Evolutionary conservation across 2,888 invertebrate species (phyloP).

Genomic region (Margaritifera margaritifera): DNA sequence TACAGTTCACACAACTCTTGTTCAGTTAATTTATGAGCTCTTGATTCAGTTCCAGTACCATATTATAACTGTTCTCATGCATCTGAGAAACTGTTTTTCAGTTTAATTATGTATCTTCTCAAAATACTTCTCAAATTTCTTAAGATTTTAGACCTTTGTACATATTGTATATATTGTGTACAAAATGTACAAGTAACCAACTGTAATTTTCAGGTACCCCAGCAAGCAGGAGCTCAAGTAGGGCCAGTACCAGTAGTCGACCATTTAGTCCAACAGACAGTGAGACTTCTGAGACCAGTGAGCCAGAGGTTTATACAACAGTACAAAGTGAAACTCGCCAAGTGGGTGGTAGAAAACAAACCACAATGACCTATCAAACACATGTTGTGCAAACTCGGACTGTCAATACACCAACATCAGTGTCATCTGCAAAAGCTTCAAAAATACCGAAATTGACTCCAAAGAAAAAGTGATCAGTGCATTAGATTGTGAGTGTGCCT

Average conservation of each 20-base stretch:
- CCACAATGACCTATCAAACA: constrained; percentile 69
- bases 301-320: constrained; percentile 69
- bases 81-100: too few relatives aligned
- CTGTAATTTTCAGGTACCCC: constrained; percentile 42
- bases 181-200: neutral
- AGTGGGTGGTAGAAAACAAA: constrained; percentile 64
- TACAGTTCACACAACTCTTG: too few relatives aligned
- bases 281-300: constrained; percentile 75
- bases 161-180: neutral
- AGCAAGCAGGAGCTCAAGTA: constrained; percentile 76
- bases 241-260: constrained; percentile 77
- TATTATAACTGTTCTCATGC: too few relatives aligned
- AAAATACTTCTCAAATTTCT: too few relatives aligned
- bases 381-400: constrained; percentile 62
- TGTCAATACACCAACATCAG: constrained; percentile 47
- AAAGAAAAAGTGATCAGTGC: constrained; percentile 32
- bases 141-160: too few relatives aligned
- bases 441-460: constrained; percentile 64
- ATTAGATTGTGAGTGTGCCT: too few relatives aligned
- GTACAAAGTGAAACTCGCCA: constrained; percentile 63
- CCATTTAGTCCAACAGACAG: constrained; percentile 95
- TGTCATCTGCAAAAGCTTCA: constrained; percentile 53
- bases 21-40: too few relatives aligned
- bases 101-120: too few relatives aligned
- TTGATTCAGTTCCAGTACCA: too few relatives aligned